Evolutionary conservation across 2,113 vertebrate genomes (phyloP).

Genomic region (Microtus montanus): DNA sequence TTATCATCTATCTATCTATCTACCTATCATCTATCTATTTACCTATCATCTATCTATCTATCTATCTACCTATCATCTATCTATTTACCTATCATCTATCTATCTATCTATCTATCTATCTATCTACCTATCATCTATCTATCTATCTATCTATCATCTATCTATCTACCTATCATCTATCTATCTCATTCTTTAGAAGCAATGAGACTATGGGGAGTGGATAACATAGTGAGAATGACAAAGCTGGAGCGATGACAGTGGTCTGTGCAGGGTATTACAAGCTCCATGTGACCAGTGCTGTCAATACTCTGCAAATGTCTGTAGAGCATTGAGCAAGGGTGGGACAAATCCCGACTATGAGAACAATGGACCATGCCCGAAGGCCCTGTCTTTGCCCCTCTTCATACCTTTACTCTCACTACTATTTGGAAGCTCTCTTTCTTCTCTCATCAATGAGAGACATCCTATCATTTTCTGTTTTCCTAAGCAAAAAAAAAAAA

Average conservation of each 20-base stretch:
- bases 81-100: too few species aligned
- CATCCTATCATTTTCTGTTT: neutral
- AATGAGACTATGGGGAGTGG: neutral
- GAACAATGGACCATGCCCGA: neutral
- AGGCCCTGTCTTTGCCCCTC: neutral
- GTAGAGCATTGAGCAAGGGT: neutral
- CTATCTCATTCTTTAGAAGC: neutral
- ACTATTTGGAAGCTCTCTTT: neutral
- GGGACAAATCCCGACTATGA: neutral
- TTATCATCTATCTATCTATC: too few species aligned
- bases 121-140: neutral
- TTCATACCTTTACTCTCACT: neutral
- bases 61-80: too few species aligned
- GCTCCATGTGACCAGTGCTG: neutral
- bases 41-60: neutral
- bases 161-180: neutral
- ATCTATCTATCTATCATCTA: too few species aligned
- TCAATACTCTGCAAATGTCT: neutral
- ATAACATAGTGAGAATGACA: neutral
- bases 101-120: neutral
- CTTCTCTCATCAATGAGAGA: neutral
- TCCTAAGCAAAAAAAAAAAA: fast-evolving
- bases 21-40: neutral
- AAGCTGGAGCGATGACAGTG: neutral
- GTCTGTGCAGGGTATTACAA: neutral